Percentiles rank a stretch among this genome's conserved stretches.
Conservation (phyloP, 1,140 invertebrate species). For the Leguminivora glycinivorella region DNA sequence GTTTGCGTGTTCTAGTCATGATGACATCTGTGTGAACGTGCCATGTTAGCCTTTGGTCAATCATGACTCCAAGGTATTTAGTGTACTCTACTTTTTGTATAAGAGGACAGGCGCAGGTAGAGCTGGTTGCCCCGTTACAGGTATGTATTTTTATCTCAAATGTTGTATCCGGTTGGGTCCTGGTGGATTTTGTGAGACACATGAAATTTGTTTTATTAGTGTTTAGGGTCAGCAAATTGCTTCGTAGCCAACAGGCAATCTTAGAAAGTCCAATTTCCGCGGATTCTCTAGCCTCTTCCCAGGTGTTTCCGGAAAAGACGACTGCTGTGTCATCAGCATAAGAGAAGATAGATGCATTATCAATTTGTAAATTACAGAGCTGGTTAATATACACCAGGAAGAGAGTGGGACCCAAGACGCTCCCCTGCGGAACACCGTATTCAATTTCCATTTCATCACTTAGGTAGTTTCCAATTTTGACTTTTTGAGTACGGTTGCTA, state of each 20-base stretch:
- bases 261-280: constrained; percentile 8
- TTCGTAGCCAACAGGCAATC: constrained; percentile 7
- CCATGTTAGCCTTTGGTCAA: too few relatives aligned
- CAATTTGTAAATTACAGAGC: constrained; percentile 12
- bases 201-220: constrained; percentile 28
- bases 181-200: too few relatives aligned
- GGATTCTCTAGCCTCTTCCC: not conserved
- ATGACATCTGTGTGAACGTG: too few relatives aligned
- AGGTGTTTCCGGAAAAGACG: not conserved
- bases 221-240: constrained; percentile 23
- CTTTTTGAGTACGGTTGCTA: not conserved
- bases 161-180: too few relatives aligned
- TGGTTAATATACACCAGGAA: constrained; percentile 29
- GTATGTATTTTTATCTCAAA: too few relatives aligned
- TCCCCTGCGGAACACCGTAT: constrained; percentile 23
- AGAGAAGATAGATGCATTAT: constrained; percentile 3
- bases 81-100: too few relatives aligned
- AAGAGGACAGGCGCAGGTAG: too few relatives aligned
- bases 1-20: too few relatives aligned
- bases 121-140: too few relatives aligned
- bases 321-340: constrained; percentile 30
- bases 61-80: too few relatives aligned
- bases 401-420: constrained; percentile 21
- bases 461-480: not conserved
- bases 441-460: not conserved